Percentiles rank a stretch among this genome's conserved stretches.
phyloP scores from a whole-genome alignment of 2,113 vertebrate species.

The Glaucomys volans region DNA sequence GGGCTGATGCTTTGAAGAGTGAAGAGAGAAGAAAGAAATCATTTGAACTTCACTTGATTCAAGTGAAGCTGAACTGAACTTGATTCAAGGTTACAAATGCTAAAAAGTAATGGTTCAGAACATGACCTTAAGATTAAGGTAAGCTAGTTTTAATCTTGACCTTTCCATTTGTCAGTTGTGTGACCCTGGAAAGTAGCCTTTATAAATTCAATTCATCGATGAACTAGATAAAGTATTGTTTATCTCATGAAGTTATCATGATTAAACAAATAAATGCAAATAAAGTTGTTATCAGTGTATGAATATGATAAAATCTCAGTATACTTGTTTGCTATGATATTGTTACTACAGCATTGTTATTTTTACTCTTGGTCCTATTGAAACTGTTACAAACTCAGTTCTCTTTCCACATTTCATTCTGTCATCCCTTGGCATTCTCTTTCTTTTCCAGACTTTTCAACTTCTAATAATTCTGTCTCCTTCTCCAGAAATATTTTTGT shows the following conservation, averaged over 20 bases:
- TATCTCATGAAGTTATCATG: not conserved
- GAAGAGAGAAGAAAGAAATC: not conserved
- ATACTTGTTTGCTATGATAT: not conserved
- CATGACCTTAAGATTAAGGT: not conserved
- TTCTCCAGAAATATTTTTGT: constrained; percentile 12
- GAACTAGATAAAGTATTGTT: not conserved
- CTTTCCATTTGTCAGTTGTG: not conserved
- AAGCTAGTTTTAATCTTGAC: not conserved
- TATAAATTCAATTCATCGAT: not conserved
- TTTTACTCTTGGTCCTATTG: not conserved
- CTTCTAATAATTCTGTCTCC: not conserved
- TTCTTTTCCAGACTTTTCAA: not conserved
- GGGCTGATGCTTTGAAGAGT: not conserved
- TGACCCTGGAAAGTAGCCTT: not conserved
- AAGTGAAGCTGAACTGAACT: no score
- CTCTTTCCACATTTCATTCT: not conserved
- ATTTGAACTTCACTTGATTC: not conserved
- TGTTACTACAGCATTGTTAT: not conserved
- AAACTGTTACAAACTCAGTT: not conserved
- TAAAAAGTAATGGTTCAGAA: not conserved
- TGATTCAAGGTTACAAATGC: not conserved
- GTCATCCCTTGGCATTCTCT: not conserved
- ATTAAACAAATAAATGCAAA: not conserved
- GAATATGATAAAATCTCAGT: not conserved
- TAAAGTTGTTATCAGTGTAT: not conserved